Base-by-base conservation (phyloP, 1,140 invertebrate species). In the Myzus persicae region DNA sequence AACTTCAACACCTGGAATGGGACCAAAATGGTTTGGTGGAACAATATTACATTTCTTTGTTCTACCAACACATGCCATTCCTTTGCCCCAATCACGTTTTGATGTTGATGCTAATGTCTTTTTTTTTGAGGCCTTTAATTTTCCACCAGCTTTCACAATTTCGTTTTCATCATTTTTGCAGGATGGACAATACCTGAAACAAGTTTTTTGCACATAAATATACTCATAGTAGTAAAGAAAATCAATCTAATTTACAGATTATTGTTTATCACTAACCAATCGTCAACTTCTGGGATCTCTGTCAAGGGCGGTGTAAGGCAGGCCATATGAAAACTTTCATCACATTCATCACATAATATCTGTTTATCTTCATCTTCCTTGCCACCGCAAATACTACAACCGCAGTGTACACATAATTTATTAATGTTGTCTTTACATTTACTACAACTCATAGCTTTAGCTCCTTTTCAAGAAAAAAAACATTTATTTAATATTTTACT, bases 1-100 rank as follows among this genome's bases (percentile, higher is more conserved):
- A 85, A 98, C 98, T 96, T 98, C 97, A 24, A 98, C 96, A 24
- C 98, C 98, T 54, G 98, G 98, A 94, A 99, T 96, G 1, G 97
- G 96, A 22, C 98, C 98, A 95, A 97, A 97, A 95, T 98, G 98
- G 95, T 97, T 96, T 4, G 96, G 95, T 9, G 97, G 97, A 94
- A 98, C 97, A 89, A 97, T 96, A 14, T 96, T 96, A 94, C 97
- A 97, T 36, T 96, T 95, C 94, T 96, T 97, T 51, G 96, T 96
- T 94, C 96, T 95, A 93, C 97, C 97, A 91, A 97, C 97, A 95
- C 97, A 98, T 5, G 98, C 97, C 97, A 98, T 98, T 54, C 98
- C 98, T 95, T 97, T 96, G 26, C 98, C 98, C 98, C 98, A 98
- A 95, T 98, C 97, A 93, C 96, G 95, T 54, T 82, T 93, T 18